Evolutionary conservation across 2,797 vertebrate species (phyloP).

Genomic region (Tinamus major): DNA sequence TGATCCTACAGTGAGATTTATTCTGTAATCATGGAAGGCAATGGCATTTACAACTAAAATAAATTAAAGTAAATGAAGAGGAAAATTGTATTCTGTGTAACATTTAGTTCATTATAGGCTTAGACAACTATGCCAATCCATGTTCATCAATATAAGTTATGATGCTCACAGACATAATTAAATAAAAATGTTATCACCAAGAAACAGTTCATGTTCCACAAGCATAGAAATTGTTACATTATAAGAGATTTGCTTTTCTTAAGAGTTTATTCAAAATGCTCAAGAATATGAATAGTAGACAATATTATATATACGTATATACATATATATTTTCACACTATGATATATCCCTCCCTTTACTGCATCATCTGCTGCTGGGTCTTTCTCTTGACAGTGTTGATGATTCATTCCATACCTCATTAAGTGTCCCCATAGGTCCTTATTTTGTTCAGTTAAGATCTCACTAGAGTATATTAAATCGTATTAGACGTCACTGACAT

Average conservation of each 20-base stretch:
- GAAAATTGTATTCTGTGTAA: conserved; percentile 81
- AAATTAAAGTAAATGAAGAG: conserved; percentile 81
- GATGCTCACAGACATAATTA: conserved; percentile 74
- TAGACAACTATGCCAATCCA: conserved; percentile 78
- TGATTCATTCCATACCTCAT: conserved; percentile 16
- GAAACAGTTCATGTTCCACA: conserved; percentile 53
- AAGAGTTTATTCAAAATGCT: conserved; percentile 4
- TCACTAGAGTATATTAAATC: conserved; percentile 33
- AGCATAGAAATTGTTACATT: conserved; percentile 44
- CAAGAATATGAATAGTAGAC: neutral
- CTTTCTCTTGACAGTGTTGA: neutral
- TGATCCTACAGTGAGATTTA: conserved; percentile 78
- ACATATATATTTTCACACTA: neutral
- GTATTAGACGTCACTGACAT: neutral
- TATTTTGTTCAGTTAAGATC: conserved; percentile 32
- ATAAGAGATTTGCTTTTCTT: conserved; percentile 20
- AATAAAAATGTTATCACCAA: conserved; percentile 78
- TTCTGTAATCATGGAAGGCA: conserved; percentile 67
- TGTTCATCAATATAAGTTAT: conserved; percentile 78
- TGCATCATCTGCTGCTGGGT: neutral
- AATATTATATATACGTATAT: neutral
- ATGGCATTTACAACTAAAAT: conserved; percentile 75
- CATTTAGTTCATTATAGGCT: conserved; percentile 81
- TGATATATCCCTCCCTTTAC: neutral
- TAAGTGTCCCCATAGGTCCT: neutral